A percentile compares a stretch with the other conserved stretches of the same genome.
phyloP scores from a whole-genome alignment of 2,797 vertebrate genomes.

The Geotrypetes seraphini region DNA sequence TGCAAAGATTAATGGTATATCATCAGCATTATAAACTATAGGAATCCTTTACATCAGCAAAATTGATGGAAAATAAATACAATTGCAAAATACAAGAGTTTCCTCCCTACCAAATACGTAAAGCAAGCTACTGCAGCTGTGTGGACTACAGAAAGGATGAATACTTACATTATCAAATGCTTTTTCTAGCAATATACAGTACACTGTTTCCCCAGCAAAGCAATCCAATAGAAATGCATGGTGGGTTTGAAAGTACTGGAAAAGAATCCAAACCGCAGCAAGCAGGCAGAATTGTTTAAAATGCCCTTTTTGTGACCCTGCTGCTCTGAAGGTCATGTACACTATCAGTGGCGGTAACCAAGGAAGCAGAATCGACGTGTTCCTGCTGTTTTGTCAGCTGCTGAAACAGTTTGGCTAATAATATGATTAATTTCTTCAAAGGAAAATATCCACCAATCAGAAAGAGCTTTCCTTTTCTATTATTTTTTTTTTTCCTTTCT shows the following conservation, averaged over 20 bases:
- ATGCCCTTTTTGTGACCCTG: slow-evolving; percentile 37
- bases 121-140: too few species aligned
- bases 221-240: slow-evolving; percentile 2
- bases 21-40: too few species aligned
- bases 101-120: too few species aligned
- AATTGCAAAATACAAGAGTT: too few species aligned
- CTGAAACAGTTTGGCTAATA: slow-evolving; percentile 31
- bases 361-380: slow-evolving; percentile 32
- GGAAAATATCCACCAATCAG: slow-evolving; percentile 8
- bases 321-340: slow-evolving; percentile 45
- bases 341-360: slow-evolving; percentile 40
- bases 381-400: slow-evolving; percentile 39
- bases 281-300: slow-evolving; percentile 29
- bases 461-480: slow-evolving; percentile 1
- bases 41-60: too few species aligned
- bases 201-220: slow-evolving; percentile 31
- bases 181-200: slow-evolving; percentile 32
- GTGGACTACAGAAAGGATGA: slow-evolving; percentile 4
- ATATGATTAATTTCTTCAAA: slow-evolving; percentile 24
- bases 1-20: too few species aligned
- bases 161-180: slow-evolving; percentile 28
- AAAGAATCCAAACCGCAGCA: slow-evolving; percentile 20
- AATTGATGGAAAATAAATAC: neutral
- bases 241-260: slow-evolving; percentile 8
- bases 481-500: neutral